phyloP scores from a whole-genome alignment of 2,888 invertebrate species.

The Mythimna pallens region DNA sequence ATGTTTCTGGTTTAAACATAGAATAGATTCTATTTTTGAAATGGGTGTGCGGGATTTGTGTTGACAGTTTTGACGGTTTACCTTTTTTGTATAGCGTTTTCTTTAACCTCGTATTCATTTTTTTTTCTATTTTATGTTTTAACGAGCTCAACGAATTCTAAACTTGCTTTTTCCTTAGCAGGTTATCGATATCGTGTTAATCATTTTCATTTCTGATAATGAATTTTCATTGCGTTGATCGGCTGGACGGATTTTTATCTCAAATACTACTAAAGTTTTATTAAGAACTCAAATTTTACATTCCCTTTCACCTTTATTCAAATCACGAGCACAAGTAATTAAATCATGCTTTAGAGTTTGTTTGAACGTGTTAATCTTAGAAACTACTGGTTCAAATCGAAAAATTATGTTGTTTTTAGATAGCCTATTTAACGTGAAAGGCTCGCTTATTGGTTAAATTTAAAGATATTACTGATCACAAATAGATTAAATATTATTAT shows the following conservation, averaged over 20 bases:
- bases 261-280: background rate
- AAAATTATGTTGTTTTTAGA: no score
- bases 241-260: background rate
- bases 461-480: no score
- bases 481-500: no score
- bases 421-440: no score
- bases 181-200: background rate
- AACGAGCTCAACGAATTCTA: background rate
- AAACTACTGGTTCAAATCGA: no score
- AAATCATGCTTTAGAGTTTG: no score
- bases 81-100: slow-evolving; percentile 16
- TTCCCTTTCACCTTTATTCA: no score
- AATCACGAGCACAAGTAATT: no score
- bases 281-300: no score
- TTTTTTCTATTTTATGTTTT: background rate
- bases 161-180: background rate
- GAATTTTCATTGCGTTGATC: no score
- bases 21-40: slow-evolving; percentile 44
- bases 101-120: slow-evolving; percentile 15
- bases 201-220: background rate
- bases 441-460: no score
- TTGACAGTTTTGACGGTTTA: slow-evolving; percentile 39
- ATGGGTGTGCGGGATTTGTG: slow-evolving; percentile 49
- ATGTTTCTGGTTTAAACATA: slow-evolving; percentile 34
- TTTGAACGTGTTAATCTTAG: no score